A percentile compares a stretch with the other conserved stretches of the same genome.
phyloP scores from a whole-genome alignment of 2,797 vertebrate genomes.

The Apogon hyalosoma region DNA sequence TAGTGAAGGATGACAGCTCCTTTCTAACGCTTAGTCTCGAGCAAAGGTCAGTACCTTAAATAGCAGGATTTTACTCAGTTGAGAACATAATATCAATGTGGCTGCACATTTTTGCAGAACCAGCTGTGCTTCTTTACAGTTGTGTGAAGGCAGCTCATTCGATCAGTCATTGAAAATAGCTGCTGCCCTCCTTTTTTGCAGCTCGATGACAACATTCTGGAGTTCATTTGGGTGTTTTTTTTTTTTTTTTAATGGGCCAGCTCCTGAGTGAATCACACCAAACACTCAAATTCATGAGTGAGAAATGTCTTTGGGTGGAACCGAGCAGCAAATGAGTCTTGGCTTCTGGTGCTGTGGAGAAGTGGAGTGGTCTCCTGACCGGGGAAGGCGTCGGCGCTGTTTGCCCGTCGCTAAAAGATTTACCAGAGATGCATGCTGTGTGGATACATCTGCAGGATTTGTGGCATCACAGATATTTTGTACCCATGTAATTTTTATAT shows the following conservation, averaged over 20 bases:
- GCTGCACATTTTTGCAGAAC: background rate
- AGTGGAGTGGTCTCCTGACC: background rate
- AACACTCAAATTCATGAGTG: slow-evolving; percentile 13
- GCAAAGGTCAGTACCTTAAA: slow-evolving; percentile 9
- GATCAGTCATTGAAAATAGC: slow-evolving; percentile 73
- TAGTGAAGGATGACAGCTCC: slow-evolving; percentile 12
- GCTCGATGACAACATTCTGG: slow-evolving; percentile 37
- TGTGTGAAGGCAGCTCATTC: slow-evolving; percentile 13
- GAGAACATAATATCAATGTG: background rate
- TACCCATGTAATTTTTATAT: no score
- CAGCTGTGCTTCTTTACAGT: slow-evolving; percentile 48
- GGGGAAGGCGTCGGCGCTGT: background rate
- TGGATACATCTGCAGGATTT: no score
- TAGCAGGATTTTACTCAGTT: background rate
- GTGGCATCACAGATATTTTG: no score
- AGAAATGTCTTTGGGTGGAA: background rate
- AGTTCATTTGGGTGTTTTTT: slow-evolving; percentile 57
- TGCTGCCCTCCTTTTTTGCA: slow-evolving; percentile 64
- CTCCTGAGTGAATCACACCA: slow-evolving; percentile 43
- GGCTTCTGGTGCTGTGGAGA: background rate
- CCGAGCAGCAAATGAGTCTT: background rate
- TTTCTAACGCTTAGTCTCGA: background rate
- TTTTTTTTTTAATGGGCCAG: slow-evolving; percentile 68
- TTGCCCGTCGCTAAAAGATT: background rate
- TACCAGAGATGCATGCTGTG: no score